A percentile compares a stretch with the other conserved stretches of the same genome.
Evolutionary conservation across 2,888 invertebrate species (phyloP).

Genomic region (Pheosia gnoma): DNA sequence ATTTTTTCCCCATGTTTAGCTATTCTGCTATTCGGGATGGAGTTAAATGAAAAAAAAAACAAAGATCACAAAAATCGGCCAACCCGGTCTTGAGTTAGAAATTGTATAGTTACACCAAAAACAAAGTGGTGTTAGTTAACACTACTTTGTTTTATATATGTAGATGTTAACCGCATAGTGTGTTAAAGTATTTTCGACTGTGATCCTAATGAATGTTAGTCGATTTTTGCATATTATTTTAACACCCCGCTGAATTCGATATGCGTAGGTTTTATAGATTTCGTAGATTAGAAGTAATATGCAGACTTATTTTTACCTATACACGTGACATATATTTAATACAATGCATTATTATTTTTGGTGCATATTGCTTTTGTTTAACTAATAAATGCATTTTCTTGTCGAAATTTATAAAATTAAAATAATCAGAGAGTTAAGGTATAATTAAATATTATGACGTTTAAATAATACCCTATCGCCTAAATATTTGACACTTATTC

Average conservation of each 20-base stretch:
- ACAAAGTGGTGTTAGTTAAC: no score
- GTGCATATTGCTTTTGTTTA: no score
- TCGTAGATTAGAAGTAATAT: slow-evolving; percentile 1
- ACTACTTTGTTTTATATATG: no score
- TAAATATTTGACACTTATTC: neutral
- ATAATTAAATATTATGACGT: neutral
- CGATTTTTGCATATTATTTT: slow-evolving; percentile 27
- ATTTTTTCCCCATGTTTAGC: no score
- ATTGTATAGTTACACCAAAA: no score
- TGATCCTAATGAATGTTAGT: slow-evolving; percentile 36
- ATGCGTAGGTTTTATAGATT: slow-evolving; percentile 27
- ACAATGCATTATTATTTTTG: no score
- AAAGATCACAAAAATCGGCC: no score
- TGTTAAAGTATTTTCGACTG: slow-evolving; percentile 35
- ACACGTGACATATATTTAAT: no score
- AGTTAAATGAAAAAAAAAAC: no score
- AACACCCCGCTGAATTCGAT: slow-evolving; percentile 33
- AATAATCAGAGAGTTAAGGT: neutral
- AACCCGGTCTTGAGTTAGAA: no score
- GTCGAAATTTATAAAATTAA: neutral
- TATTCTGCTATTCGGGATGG: no score
- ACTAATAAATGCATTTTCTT: neutral
- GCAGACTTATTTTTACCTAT: neutral
- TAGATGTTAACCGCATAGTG: neutral
- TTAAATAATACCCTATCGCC: neutral